Base-by-base conservation (phyloP, 2,113 vertebrate genomes). In the Dunckerocampus dactyliophorus region DNA sequence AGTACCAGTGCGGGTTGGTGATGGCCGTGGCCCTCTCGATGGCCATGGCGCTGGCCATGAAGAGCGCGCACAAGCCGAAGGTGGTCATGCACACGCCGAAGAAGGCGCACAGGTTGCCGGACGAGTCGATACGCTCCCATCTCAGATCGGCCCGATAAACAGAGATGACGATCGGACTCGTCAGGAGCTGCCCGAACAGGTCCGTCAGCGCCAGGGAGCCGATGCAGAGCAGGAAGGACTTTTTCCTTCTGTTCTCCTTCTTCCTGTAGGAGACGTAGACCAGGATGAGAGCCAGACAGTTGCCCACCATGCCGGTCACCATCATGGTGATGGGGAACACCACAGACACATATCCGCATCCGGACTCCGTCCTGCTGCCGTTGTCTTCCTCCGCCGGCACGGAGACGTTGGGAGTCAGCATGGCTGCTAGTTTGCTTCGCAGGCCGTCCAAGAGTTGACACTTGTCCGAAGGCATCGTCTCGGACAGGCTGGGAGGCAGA, bases 1-100 rank as follows among this genome's bases (percentile, higher is more conserved):
- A 90, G 70, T 98, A 99, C 94, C 95, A 97, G 83, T 96, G 96
- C 0, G 97, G 97, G 1, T 92, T 89, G 0, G 93, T 92, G 77
- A 95, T 95, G 77, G 96, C 96, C 84, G 95, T 80, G 2, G 93
- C 89, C 62, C 96, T 82, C 73, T 98, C 97, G 10, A 92, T 86
- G 0, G 97, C 97, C 97, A 99, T 98, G 62, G 92, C 92, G 45
- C 94, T 95, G 75, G 95, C 94, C 45, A 95, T 83, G 69, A 98
- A 91, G 37, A 98, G 93, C 4, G 97, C 92, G 71, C 93, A 96
- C 21, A 99, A 90, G 0, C 97, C 97, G 13, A 97, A 98, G 22
- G 91, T 90, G 0, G 95, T 97, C 97, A 99, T 98, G 75, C 90
- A 92, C 52, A 96, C 85, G 0, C 96, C 97, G 10, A 99, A 98